Evolutionary conservation across 1,140 invertebrate species (phyloP), one percentile per base, ranked within the genome.

Genomic region (Metaphire vulgaris): DNA sequence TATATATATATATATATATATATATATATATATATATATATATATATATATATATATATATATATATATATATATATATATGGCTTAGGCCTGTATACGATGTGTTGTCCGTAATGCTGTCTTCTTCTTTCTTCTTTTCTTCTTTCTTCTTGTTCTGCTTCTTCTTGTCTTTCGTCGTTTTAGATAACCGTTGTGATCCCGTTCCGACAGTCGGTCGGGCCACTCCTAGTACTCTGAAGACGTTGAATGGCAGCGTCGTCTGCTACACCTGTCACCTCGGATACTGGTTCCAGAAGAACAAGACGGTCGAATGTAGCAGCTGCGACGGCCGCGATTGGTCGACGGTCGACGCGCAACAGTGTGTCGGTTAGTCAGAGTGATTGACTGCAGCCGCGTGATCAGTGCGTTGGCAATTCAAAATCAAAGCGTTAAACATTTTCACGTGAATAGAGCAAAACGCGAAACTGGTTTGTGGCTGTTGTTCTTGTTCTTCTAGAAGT

Each of bases 121-220:
- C 21, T 21, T 21, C 21, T 56, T 56, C 41, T 56, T 56, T 56
- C 41, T 56, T 56, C 41, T 21, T 56, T 56, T 21, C 41, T 56
- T 56, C 41, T 56, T 56, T 21, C 41, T 56, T 56, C 41, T 21
- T 56, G 6, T 21, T 21, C 21, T 56, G 6, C 15, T 32, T 71
- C 15, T 32, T 28, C n/a, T 26, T 28, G 6, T 26, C n/a, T 69
- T 69, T 14, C 30, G 6, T 28, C 30, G 6, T 28, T 69, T 26
- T 33, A 72, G 71, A 30, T 33, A 72, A 72, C 28, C 71, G 71
- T n/a, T 72, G 71, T 33, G 71, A 72, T 28, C 71, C 71, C 6
- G 34, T 72, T 14, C 32, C 32, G 33, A n/a, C 21, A 16, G 34
- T 72, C 1, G n/a, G 1, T 1, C 26, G 26, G 14, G 71, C 71